A percentile compares a stretch with the other conserved stretches of the same genome.
Conservation (phyloP, 2,888 invertebrate genomes). For the Gibbula magus region DNA sequence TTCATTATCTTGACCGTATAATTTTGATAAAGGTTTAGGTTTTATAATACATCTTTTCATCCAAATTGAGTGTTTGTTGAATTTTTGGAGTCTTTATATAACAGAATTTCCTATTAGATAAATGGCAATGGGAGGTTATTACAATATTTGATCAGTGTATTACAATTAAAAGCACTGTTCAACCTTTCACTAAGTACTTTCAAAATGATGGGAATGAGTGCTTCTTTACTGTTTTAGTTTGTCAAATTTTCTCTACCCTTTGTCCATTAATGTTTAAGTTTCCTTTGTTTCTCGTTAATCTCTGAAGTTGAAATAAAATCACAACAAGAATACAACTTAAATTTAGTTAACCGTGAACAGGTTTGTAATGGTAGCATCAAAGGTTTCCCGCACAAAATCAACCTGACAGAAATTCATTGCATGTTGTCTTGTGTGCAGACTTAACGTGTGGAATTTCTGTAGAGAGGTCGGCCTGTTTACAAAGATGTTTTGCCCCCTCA, state of each 20-base stretch:
- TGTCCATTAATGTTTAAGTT: too few relatives aligned
- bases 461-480: neutral
- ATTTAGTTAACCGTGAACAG: slow-evolving; percentile 12
- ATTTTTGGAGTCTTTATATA: neutral
- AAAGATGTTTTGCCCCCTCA: slow-evolving; percentile 1
- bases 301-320: neutral
- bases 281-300: neutral
- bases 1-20: too few relatives aligned
- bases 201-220: too few relatives aligned
- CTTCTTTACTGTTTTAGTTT: too few relatives aligned
- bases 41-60: neutral
- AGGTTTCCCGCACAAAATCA: neutral
- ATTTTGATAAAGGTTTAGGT: too few relatives aligned
- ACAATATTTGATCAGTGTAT: neutral
- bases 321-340: neutral
- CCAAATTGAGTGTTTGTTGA: neutral
- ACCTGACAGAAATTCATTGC: slow-evolving; percentile 11
- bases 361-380: slow-evolving; percentile 6
- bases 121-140: neutral
- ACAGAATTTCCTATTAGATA: neutral
- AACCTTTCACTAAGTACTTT: too few relatives aligned
- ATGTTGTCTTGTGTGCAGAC: slow-evolving; percentile 12
- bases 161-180: neutral
- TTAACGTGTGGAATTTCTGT: slow-evolving; percentile 11
- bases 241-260: too few relatives aligned